Evolutionary conservation across 2,113 vertebrate species (phyloP).

Genomic region (Oreochromis spilurus): DNA sequence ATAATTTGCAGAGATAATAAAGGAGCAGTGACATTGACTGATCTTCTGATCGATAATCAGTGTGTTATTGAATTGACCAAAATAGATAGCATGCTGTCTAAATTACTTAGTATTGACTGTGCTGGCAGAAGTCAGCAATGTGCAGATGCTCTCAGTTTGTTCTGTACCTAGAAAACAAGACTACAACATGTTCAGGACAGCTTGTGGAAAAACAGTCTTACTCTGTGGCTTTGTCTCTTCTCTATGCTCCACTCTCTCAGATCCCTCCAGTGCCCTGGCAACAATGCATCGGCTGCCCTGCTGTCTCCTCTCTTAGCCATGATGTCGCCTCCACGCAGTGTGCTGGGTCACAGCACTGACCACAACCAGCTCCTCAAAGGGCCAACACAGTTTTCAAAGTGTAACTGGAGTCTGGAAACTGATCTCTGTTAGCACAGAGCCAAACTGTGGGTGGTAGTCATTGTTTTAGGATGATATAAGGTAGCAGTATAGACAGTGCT

Average conservation of each 20-base stretch:
- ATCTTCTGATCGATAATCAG: background rate
- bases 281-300: background rate
- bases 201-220: constrained; percentile 8
- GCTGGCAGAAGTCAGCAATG: background rate
- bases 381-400: background rate
- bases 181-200: background rate
- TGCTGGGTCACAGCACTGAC: background rate
- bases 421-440: background rate
- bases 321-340: background rate
- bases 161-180: background rate
- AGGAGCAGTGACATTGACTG: background rate
- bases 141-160: background rate
- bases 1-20: background rate
- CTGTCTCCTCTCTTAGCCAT: constrained; percentile 14
- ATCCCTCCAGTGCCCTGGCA: constrained; percentile 44
- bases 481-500: background rate
- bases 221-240: constrained; percentile 48
- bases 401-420: constrained; percentile 17
- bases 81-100: background rate
- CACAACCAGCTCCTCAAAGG: background rate
- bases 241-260: constrained; percentile 47
- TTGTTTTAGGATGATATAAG: background rate
- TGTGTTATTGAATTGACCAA: background rate
- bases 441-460: background rate
- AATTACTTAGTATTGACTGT: constrained; percentile 26